Evolutionary conservation across 2,888 invertebrate species (phyloP), one percentile per base, ranked within the genome.

Genomic region (Lasioglossum villosulum): DNA sequence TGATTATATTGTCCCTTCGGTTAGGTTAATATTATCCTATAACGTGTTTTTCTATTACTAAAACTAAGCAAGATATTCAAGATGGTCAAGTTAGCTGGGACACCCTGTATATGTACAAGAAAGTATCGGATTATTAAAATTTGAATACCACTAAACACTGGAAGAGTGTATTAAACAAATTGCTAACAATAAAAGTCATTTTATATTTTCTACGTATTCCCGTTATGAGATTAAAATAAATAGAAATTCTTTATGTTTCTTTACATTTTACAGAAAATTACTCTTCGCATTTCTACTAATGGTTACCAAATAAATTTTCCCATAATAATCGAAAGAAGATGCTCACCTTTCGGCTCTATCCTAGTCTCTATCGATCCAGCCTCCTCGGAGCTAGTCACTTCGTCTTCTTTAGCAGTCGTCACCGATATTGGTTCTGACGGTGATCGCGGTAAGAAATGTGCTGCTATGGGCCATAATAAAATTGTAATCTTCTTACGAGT

Each of bases 341-440:
- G 48, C 19, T 77, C 42, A 85, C 91, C 89, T 74, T 90, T 92
- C 1, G 89, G 80, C 39, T 91, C 88, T 75, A 87, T 86, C 78
- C 91, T 88, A 42, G 90, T 86, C 14, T 92, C 92, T 59, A 88
- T 91, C 30, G 94, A 94, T 39, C 95, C 94, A 30, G 97, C 96
- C 94, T 97, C 97, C 93, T 97, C 97, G 0, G 97, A 97, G 94
- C 97, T 97, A 37, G 97, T 96, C 0, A 97, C 97, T 95, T 97
- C 97, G 91, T 97, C 97, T 90, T 97, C 97, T 93, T 97, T 97
- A 39, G 95, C 94, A 39, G 96, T 95, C 0, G 95, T 94, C 79
- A 95, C 95, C 4, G 96, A 80, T 90, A 96, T 95, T 0, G 92
- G 80, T 84, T 94, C 94, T 45, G 90, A 80, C 34, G 92, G 95